Evolutionary conservation across 64 coral and sea anemone genomes (phyloP).

Genomic region (Montipora efflorescens): DNA sequence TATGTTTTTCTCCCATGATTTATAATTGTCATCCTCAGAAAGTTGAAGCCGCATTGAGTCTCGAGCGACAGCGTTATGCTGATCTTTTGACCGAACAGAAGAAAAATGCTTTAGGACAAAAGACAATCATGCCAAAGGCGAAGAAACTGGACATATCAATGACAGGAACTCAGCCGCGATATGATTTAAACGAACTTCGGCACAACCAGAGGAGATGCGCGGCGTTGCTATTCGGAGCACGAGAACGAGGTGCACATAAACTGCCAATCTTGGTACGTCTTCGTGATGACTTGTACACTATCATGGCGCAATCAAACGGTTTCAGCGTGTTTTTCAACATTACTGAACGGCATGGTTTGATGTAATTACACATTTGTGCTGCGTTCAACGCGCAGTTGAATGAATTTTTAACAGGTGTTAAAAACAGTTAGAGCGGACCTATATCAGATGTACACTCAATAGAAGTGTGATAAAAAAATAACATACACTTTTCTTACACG

Average conservation of each 20-base stretch:
- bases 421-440: too few species aligned
- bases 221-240: slow-evolving; percentile 82
- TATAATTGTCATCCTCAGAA: slow-evolving; percentile 61
- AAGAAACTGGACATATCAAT: background rate
- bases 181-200: slow-evolving; percentile 83
- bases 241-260: slow-evolving; percentile 76
- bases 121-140: background rate
- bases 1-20: too few species aligned
- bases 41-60: slow-evolving; percentile 67
- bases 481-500: too few species aligned
- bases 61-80: slow-evolving; percentile 67
- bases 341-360: too few species aligned
- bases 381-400: too few species aligned
- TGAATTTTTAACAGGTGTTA: too few species aligned
- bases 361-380: too few species aligned
- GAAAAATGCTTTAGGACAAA: slow-evolving; percentile 40
- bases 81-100: slow-evolving; percentile 72
- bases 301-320: too few species aligned
- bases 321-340: too few species aligned
- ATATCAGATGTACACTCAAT: too few species aligned
- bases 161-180: slow-evolving; percentile 38
- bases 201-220: slow-evolving; percentile 92
- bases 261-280: slow-evolving; percentile 78
- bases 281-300: too few species aligned
- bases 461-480: too few species aligned